These are phyloP conservation scores for Drosophila oshimai DNA, from an alignment of 1,140 invertebrate species.

Conservation along the genomic window DNA sequence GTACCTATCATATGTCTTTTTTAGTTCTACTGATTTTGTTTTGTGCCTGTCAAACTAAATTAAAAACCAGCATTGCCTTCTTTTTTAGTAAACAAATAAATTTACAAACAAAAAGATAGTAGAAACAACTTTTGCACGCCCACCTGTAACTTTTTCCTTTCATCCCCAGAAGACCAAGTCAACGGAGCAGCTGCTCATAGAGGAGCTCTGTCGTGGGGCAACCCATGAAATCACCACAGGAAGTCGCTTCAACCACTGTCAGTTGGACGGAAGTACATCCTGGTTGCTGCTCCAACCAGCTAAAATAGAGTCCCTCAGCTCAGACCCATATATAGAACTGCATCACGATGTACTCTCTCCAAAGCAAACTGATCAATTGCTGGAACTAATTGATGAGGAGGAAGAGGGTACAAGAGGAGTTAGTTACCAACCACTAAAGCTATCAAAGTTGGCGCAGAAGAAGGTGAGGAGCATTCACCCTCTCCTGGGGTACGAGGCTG, in stretches of 20 bases:
- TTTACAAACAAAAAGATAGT: neutral
- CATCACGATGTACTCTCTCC: conserved; percentile 92
- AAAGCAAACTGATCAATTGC: conserved; percentile 23
- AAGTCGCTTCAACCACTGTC: conserved; percentile 34
- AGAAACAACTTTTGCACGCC: neutral
- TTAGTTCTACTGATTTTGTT: too few relatives aligned
- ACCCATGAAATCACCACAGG: conserved; percentile 12
- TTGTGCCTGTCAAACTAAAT: too few relatives aligned
- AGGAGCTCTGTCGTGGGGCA: conserved; percentile 61
- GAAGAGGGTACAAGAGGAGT: neutral
- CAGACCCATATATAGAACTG: conserved; percentile 92
- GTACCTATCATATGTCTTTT: too few relatives aligned
- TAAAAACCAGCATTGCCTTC: too few relatives aligned
- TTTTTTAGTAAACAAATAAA: neutral
- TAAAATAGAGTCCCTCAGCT: conserved; percentile 93
- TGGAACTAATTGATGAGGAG: conserved; percentile 37
- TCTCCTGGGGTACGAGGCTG: conserved; percentile 17
- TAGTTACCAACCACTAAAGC: conserved; percentile 14
- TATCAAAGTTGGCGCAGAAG: conserved; percentile 34
- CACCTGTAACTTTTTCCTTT: neutral
- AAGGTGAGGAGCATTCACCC: conserved; percentile 12
- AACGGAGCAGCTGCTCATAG: conserved; percentile 49
- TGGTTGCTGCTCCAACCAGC: conserved; percentile 90
- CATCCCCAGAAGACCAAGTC: conserved; percentile 28
- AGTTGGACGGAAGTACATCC: conserved; percentile 84